A percentile compares a stretch with the other conserved stretches of the same genome.
Evolutionary conservation across 2,888 invertebrate genomes (phyloP).

Genomic region (Drosophila helvetica): DNA sequence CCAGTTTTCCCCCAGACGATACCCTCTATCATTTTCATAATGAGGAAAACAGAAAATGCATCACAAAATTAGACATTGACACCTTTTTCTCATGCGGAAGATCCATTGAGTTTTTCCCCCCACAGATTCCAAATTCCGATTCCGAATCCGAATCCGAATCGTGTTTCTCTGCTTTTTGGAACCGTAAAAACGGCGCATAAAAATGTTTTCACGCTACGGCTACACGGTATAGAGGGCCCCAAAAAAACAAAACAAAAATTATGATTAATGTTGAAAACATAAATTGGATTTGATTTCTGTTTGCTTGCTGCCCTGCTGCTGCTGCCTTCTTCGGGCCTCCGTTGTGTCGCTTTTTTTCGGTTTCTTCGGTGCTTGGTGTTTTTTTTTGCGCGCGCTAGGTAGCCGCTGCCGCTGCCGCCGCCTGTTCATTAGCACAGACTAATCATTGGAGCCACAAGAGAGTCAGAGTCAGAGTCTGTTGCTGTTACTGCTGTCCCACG

Average conservation of each 20-base stretch:
- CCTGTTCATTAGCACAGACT: slow-evolving; percentile 67
- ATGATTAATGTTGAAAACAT: slow-evolving; percentile 74
- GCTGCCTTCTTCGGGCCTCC: slow-evolving; percentile 34
- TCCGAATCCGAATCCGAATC: slow-evolving; percentile 19
- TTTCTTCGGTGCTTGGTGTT: slow-evolving; percentile 16
- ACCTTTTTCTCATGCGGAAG: slow-evolving; percentile 52
- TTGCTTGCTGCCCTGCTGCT: slow-evolving; percentile 62
- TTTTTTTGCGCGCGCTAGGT: slow-evolving; percentile 45
- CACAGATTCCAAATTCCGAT: slow-evolving; percentile 10
- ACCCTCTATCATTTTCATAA: slow-evolving; percentile 41
- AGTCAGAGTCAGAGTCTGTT: background rate
- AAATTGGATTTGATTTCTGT: slow-evolving; percentile 76
- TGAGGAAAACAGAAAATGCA: slow-evolving; percentile 53
- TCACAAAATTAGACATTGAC: slow-evolving; percentile 70
- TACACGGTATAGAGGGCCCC: slow-evolving; percentile 18
- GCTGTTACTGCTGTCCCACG: slow-evolving; percentile 19
- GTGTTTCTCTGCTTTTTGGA: slow-evolving; percentile 27
- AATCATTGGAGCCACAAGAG: slow-evolving; percentile 52
- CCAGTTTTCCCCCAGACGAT: slow-evolving; percentile 28
- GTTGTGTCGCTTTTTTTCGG: slow-evolving; percentile 21
- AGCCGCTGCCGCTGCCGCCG: slow-evolving; percentile 42
- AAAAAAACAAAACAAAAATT: slow-evolving; percentile 50
- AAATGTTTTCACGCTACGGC: slow-evolving; percentile 71
- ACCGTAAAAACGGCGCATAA: slow-evolving; percentile 73
- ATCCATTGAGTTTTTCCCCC: slow-evolving; percentile 8